Base-by-base conservation (phyloP, 2,888 invertebrate species). In the Autographa gamma region DNA sequence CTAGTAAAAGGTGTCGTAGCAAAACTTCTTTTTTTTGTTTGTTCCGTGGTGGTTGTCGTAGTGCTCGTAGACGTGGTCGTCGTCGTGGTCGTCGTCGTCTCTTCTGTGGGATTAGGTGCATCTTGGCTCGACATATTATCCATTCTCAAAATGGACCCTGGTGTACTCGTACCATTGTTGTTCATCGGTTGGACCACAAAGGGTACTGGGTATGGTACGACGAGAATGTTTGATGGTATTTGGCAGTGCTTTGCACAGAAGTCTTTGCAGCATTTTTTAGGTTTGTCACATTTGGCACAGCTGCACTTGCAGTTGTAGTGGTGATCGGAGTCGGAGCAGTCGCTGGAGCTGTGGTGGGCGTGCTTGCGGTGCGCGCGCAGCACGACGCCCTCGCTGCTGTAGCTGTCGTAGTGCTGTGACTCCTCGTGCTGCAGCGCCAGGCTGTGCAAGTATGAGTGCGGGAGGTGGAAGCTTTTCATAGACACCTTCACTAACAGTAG, bases 131-230 rank as follows among this genome's bases (percentile, higher is more conserved):
- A 6, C 8, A 8, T 8, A 8, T 34, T 8, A 8, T 34, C 34
- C 34, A 34, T 8, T 8, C 34, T 34, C 8, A 34, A 8, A 34
- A 34, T 0, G 0, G 34, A 8, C 11, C 11, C 38, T 38, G 38
- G 38, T 11, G 1, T 38, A 38, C 11, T 11, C 38, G 38, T 59
- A 16, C 25, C 18, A 0, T 9, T 31, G 5, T 48, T 3, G 13
- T 19, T 6, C 18, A 18, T 25, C 4, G 74, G 63, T 43, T 52
- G 60, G 11, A 80, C 48, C 19, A 77, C 43, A 31, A 68, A 76
- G 1, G 77, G 77, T 25, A 77, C 77, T 0, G 77, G 81, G 41
- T 77, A 77, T 0, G 77, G 77, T 19, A 77, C 73, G 4, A 77
- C 77, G n/a, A 77, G 3, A 31, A 77, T 66, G 25, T 80, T 80